A percentile compares a stretch with the other conserved stretches of the same genome.
Conservation (phyloP, 2,888 invertebrate species). For the Geophilus truncorum region DNA sequence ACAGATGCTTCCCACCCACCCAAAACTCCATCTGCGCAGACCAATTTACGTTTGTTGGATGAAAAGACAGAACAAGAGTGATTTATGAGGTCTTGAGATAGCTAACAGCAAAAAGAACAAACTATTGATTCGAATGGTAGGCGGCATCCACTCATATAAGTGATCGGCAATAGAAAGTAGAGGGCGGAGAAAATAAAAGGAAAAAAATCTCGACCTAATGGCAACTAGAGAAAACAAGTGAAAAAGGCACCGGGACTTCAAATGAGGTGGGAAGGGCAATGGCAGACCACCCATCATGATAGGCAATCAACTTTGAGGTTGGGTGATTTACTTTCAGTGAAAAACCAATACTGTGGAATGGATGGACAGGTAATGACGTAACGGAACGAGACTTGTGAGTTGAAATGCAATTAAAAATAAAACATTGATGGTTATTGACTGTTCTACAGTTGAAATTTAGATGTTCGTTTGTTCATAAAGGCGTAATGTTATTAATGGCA, state of each 20-base stretch:
- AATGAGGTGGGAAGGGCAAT: slow-evolving; percentile 6
- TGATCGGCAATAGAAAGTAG: slow-evolving; percentile 2
- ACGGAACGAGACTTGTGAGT: background rate
- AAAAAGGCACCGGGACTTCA: slow-evolving; percentile 7
- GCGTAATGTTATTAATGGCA: background rate
- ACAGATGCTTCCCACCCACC: background rate
- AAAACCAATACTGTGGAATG: background rate
- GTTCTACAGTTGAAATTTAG: background rate
- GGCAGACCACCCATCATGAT: background rate
- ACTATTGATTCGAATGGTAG: background rate
- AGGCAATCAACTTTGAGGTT: background rate
- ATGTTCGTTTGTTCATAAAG: background rate
- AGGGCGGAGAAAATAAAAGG: background rate
- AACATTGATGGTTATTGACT: background rate
- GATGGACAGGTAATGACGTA: background rate
- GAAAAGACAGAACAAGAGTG: background rate
- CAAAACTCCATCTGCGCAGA: background rate
- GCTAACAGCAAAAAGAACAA: background rate
- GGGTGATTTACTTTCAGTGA: background rate
- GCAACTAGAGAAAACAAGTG: background rate
- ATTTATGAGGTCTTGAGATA: slow-evolving; percentile 2
- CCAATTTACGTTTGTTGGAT: background rate
- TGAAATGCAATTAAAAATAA: background rate
- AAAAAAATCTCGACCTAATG: slow-evolving; percentile 18
- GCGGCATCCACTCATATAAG: slow-evolving; percentile 7